Percentiles rank a stretch among this genome's conserved stretches.
Evolutionary conservation across 2,888 invertebrate species (phyloP).

Genomic region (Drosophila anomalata): DNA sequence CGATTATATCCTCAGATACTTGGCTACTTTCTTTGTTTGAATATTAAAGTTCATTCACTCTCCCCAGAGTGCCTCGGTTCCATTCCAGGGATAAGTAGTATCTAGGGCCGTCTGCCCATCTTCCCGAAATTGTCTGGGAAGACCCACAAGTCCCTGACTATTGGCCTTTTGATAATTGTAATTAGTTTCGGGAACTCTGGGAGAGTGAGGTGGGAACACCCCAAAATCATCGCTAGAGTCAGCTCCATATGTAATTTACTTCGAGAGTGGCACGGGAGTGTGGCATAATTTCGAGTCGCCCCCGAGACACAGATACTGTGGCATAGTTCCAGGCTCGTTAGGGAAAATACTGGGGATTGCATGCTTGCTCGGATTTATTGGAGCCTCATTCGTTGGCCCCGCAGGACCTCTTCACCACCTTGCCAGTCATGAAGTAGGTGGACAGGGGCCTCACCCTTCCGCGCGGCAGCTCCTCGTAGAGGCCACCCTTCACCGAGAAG

Average conservation of each 20-base stretch:
- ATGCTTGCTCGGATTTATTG: not conserved
- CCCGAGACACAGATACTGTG: too few relatives aligned
- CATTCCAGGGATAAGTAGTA: not conserved
- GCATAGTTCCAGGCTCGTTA: slow-evolving; percentile 6
- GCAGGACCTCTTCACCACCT: slow-evolving; percentile 57
- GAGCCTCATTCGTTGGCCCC: slow-evolving; percentile 43
- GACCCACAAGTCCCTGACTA: slow-evolving; percentile 54
- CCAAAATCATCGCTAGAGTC: not conserved
- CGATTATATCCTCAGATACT: slow-evolving; percentile 14
- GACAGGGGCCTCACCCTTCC: slow-evolving; percentile 42
- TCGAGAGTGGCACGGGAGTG: not conserved
- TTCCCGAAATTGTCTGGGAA: slow-evolving; percentile 50
- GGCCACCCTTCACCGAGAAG: slow-evolving; percentile 56
- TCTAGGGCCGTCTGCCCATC: slow-evolving; percentile 29
- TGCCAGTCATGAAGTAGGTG: slow-evolving; percentile 56
- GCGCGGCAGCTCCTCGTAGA: slow-evolving; percentile 55
- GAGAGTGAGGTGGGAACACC: not conserved
- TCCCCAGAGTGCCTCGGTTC: not conserved
- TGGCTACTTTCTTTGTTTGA: slow-evolving; percentile 19
- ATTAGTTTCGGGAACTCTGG: slow-evolving; percentile 9
- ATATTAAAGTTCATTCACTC: slow-evolving; percentile 50
- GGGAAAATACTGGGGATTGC: not conserved
- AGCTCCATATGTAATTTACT: not conserved
- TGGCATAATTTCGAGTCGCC: not conserved
- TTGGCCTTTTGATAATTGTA: slow-evolving; percentile 13